Percentiles rank a stretch among this genome's conserved stretches.
Evolutionary conservation across 2,888 invertebrate species (phyloP).

Genomic region (Microplitis deprimator): DNA sequence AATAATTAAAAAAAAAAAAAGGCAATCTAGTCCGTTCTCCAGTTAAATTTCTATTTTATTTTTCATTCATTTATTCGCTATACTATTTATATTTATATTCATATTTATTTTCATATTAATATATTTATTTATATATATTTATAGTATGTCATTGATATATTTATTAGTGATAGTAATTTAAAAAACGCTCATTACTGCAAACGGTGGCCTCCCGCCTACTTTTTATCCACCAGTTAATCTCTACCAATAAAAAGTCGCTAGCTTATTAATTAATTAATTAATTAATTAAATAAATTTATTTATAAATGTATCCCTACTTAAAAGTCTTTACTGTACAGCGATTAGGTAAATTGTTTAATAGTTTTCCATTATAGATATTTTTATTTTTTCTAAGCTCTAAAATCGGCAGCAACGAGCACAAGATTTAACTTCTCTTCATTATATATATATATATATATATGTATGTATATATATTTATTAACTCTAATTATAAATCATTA

Average conservation of each 20-base stretch:
- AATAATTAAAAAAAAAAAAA: constrained; percentile 49
- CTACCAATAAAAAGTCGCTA: constrained; percentile 15
- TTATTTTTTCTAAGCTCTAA: constrained; percentile 23
- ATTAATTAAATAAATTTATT: constrained; percentile 8
- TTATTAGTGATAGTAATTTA: constrained; percentile 21
- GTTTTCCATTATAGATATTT: too few species aligned
- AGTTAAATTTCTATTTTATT: constrained; percentile 46
- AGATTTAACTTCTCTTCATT: constrained; percentile 26
- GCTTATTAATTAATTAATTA: constrained; percentile 15
- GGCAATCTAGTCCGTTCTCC: constrained; percentile 64
- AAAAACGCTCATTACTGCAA: not conserved
- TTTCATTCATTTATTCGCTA: constrained; percentile 30
- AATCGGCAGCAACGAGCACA: constrained; percentile 35
- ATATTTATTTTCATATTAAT: not conserved
- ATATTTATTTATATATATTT: constrained; percentile 14
- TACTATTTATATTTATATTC: constrained; percentile 16
- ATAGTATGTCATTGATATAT: constrained; percentile 31
- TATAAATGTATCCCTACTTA: constrained; percentile 50
- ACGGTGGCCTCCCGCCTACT: not conserved
- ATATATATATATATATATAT: constrained; percentile 16
- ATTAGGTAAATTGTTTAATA: constrained; percentile 23
- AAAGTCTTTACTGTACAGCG: constrained; percentile 67
- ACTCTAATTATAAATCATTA: too few species aligned
- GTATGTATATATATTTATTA: not conserved
- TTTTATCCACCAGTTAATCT: not conserved